Base-by-base conservation (phyloP, 2,113 vertebrate genomes). In the Cinclus mexicanus region DNA sequence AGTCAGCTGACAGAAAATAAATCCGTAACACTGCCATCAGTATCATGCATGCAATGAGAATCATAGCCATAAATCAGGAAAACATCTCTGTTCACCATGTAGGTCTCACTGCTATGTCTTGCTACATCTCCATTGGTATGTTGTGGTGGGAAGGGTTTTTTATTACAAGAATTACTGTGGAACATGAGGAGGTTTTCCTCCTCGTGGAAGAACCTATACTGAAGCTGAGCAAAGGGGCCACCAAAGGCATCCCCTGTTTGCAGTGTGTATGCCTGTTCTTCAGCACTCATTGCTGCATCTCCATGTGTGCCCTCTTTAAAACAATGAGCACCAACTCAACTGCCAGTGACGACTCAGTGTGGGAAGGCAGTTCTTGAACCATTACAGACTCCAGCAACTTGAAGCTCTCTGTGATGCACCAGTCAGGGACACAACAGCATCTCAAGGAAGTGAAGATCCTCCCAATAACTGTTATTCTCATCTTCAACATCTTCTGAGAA, bases 1-100 rank as follows among this genome's bases (percentile, higher is more conserved):
- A 76, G 63, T 77, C 85, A 76, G 33, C 61, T 87, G 42, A 80
- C 88, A 89, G 75, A 88, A 88, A 92, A 61, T 18, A 87, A 81
- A 68, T 81, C 42, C 82, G 26, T 67, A 69, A 77, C 10, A 4
- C 33, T 52, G 52, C 56, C 87, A 82, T 55, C 85, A 86, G 35
- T 35, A 67, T 70, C 17, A 76, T 10, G 12, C 78, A 86, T 4
- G 50, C 37, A 90, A 80, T 55, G 59, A 56, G 55, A 93, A 77
- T 80, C 75, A 88, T 6, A 83, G 16, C 44, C 42, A 37, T 33
- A 75, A 88, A 92, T 46, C n/a, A 65, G 44, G 49, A 44, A 65
- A 71, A 60, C 22, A 8, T 0, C 64, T 57, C 24, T 65, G 17
- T 64, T 84, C 37, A 69, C 57, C 23, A 24, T n/a, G 68, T 56